Conservation (phyloP, 2,113 vertebrate genomes). For the Nothocercus nigrocapillus region DNA sequence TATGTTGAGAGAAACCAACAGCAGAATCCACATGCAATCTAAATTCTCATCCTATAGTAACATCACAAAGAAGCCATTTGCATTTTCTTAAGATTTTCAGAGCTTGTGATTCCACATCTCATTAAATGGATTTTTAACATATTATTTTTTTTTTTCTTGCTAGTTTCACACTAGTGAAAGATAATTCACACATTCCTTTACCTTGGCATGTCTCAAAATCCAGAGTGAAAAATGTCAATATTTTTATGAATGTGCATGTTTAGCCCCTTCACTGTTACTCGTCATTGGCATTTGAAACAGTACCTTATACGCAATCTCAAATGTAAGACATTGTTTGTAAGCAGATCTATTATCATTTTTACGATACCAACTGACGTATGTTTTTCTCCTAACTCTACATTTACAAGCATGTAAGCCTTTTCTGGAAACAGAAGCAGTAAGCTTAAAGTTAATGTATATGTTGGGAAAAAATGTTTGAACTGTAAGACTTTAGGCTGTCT, state of each 20-base stretch:
- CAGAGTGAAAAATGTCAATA: background rate
- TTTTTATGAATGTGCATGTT: background rate
- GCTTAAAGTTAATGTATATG: background rate
- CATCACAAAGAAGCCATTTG: conserved; percentile 32
- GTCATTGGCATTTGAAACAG: background rate
- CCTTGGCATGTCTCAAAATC: conserved; percentile 28
- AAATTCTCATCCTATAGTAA: conserved; percentile 38
- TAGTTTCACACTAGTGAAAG: conserved; percentile 35
- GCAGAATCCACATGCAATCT: background rate
- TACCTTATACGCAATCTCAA: background rate
- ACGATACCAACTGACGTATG: background rate
- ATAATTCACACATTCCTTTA: conserved; percentile 62
- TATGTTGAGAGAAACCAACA: background rate
- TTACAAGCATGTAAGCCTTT: background rate
- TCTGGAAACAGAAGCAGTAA: background rate
- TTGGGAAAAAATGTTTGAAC: background rate
- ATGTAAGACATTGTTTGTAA: background rate
- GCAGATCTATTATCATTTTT: background rate
- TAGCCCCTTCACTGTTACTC: conserved; percentile 2
- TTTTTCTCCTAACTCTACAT: background rate
- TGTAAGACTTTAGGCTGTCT: background rate
- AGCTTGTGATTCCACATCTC: conserved; percentile 28
- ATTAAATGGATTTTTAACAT: conserved; percentile 37
- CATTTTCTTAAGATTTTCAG: conserved; percentile 53
- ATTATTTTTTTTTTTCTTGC: conserved; percentile 19